phyloP scores from a whole-genome alignment of 2,113 vertebrate genomes.

The Apaloderma vittatum region DNA sequence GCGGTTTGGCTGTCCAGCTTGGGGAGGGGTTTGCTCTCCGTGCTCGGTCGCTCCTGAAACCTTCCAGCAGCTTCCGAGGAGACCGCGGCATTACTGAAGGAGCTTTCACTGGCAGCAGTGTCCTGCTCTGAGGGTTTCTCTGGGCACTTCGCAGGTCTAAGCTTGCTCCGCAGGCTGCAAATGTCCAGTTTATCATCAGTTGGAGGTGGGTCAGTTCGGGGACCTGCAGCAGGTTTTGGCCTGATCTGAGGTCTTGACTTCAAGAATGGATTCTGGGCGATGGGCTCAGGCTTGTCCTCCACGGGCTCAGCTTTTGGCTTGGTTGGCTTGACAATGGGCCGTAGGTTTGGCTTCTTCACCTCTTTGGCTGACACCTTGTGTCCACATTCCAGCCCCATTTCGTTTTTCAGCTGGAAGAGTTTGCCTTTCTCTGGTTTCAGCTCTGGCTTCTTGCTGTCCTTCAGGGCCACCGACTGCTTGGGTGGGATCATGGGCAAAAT shows the following conservation, averaged over 20 bases:
- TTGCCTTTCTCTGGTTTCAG: slow-evolving; percentile 91
- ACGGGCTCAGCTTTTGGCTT: slow-evolving; percentile 86
- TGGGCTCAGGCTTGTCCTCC: slow-evolving; percentile 87
- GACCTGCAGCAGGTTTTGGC: slow-evolving; percentile 88
- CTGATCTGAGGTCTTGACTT: slow-evolving; percentile 91
- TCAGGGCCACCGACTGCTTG: slow-evolving; percentile 80
- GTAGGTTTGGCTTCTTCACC: slow-evolving; percentile 94
- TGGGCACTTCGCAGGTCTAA: slow-evolving; percentile 88
- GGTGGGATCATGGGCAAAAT: slow-evolving; percentile 86
- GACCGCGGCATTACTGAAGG: slow-evolving; percentile 47
- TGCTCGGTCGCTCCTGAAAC: slow-evolving; percentile 56
- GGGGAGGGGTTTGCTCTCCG: slow-evolving; percentile 77
- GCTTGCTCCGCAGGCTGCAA: slow-evolving; percentile 92
- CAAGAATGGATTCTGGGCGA: slow-evolving; percentile 80
- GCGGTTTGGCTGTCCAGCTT: slow-evolving; percentile 80
- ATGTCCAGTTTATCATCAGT: slow-evolving; percentile 91
- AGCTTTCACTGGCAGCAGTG: slow-evolving; percentile 1
- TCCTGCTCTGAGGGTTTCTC: slow-evolving; percentile 81
- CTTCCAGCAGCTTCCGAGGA: slow-evolving; percentile 58
- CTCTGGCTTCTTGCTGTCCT: slow-evolving; percentile 85
- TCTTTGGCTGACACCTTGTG: slow-evolving; percentile 94
- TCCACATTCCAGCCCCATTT: slow-evolving; percentile 96
- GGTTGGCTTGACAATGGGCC: slow-evolving; percentile 89
- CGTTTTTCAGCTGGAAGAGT: slow-evolving; percentile 89
- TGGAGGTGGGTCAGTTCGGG: slow-evolving; percentile 82